Conservation (phyloP, 2,797 vertebrate species). For the Saxicola maurus region DNA sequence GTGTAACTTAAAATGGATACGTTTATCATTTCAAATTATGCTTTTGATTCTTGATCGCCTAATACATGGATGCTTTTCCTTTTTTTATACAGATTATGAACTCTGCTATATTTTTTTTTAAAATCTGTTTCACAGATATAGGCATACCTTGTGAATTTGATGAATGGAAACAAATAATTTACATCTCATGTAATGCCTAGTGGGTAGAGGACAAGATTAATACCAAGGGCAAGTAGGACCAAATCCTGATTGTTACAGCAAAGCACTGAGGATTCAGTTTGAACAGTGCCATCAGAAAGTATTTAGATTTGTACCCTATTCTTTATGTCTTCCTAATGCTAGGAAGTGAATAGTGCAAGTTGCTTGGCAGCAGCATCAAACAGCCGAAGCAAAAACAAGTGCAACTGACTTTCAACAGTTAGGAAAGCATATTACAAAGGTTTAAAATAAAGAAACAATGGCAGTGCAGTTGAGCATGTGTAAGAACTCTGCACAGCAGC, state of each 20-base stretch:
- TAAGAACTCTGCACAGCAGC: not conserved
- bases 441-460: not conserved
- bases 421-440: not conserved
- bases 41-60: conserved; percentile 74
- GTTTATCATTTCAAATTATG: conserved; percentile 81
- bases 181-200: not conserved
- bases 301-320: not conserved
- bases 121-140: conserved; percentile 20
- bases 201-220: not conserved
- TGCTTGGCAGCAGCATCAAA: not conserved
- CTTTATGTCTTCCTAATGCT: not conserved
- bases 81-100: conserved; percentile 32
- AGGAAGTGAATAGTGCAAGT: not conserved
- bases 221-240: not conserved
- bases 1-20: conserved; percentile 80
- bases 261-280: not conserved
- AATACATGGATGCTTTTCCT: conserved; percentile 56
- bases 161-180: conserved; percentile 37
- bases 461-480: not conserved
- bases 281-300: not conserved
- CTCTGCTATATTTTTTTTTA: not conserved
- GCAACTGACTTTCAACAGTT: not conserved
- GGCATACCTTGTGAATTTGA: not conserved
- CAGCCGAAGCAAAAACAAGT: not conserved
- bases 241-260: not conserved